Base-by-base conservation (phyloP, 2,888 invertebrate species). In the Erebia palarica region DNA sequence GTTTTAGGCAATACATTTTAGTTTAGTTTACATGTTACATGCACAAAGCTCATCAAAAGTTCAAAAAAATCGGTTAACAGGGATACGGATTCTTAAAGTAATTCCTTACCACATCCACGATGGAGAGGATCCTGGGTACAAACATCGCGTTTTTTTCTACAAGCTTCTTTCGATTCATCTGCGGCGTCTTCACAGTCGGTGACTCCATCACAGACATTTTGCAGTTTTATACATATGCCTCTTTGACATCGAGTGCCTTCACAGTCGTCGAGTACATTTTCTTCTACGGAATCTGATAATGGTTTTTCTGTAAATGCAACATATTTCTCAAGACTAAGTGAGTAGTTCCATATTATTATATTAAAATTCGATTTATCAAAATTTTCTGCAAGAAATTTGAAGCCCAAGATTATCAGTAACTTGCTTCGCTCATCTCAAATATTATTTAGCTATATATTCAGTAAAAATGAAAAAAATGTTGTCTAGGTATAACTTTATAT, bases 151-250 rank as follows among this genome's bases (percentile, higher is more conserved):
- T 92, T 91, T 63, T 82, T 84, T 13, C 81, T 71, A 78, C 96
- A 96, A 0, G 92, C 83, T 18, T 80, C 78, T 18, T 82, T 79
- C 3, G 88, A 82, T 84, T 97, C 97, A 79, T 97, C 97, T 55
- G 90, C 93, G 13, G 94, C 95, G 80, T 96, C 95, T 69, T 95
- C 94, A 78, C 97, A 97, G 78, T 97, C 94, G 1, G 86, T 88
- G 58, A 95, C 89, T 0, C 95, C 96, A 82, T 97, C 94, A 82
- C 97, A 97, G 14, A 96, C 86, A 72, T 94, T 88, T 9, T 86
- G 81, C 71, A 93, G 83, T 1, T 91, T 80, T 55, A 97, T 81
- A 82, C 97, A 97, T 51, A 94, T 85, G 0, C 97, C 97, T 67
- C 96, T 86, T 18, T 94, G 89, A 84, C 97, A 97, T 68, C 96